Evolutionary conservation across 1,140 invertebrate genomes (phyloP), one percentile per base, ranked within the genome.

Genomic region (Formica selysi): DNA sequence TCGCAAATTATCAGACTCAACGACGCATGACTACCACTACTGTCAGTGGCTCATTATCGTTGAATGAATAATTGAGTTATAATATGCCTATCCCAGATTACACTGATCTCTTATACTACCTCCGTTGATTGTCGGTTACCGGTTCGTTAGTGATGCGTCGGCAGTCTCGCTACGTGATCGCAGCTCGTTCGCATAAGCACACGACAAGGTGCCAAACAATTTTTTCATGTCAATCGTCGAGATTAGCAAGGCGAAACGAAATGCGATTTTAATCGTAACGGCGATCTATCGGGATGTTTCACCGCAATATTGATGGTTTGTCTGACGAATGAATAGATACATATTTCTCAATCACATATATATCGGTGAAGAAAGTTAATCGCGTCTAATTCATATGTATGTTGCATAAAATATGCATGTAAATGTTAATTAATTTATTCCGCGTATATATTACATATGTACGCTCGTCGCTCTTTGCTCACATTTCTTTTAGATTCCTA

Each of bases 261-360:
- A 44, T 26, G 76, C 19, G 76, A 44, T 81, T 68, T 86, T 83
- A 83, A 86, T 67, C 85, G 78, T 59, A 84, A 86, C 74, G 79
- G 79, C 44, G 38, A 74, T 32, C 85, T 83, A 83, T 86, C 85
- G 57, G 67, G 74, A 61, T 32, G 2, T 32, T 74, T n/a, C 29
- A 11, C 41, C n/a, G 67, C 78, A 87, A 91, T 86, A 92, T 92
- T 90, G 88, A 92, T 92, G 76, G 80, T 80, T 62, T 51, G 71
- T 85, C 79, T 80, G 85, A 87, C 84, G 87, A 91, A 92, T 90
- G 89, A 79, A 67, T 90, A 90, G 91, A 32, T 32, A 32, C 32
- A 2, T 32, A 32, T 32, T 91, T 91, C 87, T 61, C 73, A 54
- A 38, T 79, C 22, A 64, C 51, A 61, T 62, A 26, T 62, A 57